Conservation (phyloP, 2,797 vertebrate genomes). For the Enteromius fasciolatus region DNA sequence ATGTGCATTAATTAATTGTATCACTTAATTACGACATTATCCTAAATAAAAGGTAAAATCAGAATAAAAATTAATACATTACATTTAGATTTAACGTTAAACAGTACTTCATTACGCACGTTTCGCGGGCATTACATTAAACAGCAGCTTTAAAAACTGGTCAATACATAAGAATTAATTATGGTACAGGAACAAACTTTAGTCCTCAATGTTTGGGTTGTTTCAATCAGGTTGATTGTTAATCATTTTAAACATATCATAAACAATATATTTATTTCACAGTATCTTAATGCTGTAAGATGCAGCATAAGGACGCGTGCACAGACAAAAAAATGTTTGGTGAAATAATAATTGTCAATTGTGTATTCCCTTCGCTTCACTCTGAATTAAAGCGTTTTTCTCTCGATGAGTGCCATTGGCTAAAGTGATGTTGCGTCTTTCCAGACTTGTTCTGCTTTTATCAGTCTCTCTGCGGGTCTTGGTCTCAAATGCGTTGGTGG, state of each 20-base stretch:
- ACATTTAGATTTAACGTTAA: conserved; percentile 16
- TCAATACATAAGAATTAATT: background rate
- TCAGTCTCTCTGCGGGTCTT: conserved; percentile 67
- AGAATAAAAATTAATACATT: background rate
- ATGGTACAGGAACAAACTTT: background rate
- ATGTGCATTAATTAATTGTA: background rate
- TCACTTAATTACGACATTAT: background rate
- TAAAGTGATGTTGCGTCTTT: conserved; percentile 71
- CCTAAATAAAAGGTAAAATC: background rate
- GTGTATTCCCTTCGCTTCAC: conserved; percentile 66
- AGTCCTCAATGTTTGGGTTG: no score
- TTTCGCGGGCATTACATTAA: conserved; percentile 6
- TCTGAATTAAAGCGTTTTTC: conserved; percentile 67
- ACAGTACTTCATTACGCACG: background rate
- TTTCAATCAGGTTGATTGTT: background rate
- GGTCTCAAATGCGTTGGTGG: conserved; percentile 71
- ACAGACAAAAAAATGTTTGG: background rate
- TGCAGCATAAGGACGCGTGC: background rate
- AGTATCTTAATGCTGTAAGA: background rate
- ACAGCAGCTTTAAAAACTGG: background rate
- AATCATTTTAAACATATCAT: background rate
- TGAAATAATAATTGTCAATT: conserved; percentile 28
- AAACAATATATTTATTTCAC: background rate
- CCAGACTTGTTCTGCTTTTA: conserved; percentile 66
- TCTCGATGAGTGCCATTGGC: conserved; percentile 69